phyloP scores from a whole-genome alignment of 2,113 vertebrate genomes.

The Trochalopteron elliotii region DNA sequence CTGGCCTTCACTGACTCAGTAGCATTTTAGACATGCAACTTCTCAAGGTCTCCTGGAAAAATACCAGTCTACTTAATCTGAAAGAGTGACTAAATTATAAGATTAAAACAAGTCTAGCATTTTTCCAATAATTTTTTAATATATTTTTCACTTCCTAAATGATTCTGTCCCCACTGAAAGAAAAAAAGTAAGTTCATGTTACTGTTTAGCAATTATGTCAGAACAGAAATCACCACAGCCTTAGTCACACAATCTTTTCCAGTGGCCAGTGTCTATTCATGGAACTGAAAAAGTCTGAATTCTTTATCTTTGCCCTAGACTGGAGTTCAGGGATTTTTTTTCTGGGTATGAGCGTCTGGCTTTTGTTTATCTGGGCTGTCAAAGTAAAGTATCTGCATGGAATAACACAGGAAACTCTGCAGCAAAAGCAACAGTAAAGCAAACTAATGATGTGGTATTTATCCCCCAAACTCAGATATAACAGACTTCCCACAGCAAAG shows the following conservation, averaged over 20 bases:
- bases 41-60: background rate
- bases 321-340: constrained; percentile 73
- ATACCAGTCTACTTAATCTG: background rate
- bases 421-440: constrained; percentile 51
- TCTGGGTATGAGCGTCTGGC: constrained; percentile 62
- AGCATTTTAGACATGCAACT: background rate
- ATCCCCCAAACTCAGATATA: constrained; percentile 21
- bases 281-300: constrained; percentile 57
- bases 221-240: background rate
- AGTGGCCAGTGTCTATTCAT: constrained; percentile 60
- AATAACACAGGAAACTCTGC: constrained; percentile 71
- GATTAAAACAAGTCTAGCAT: background rate
- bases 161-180: background rate
- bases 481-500: constrained; percentile 41
- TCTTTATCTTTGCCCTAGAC: constrained; percentile 74
- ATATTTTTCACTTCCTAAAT: background rate
- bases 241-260: constrained; percentile 57
- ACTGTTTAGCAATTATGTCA: constrained; percentile 15
- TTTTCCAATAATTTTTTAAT: background rate
- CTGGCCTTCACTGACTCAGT: background rate
- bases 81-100: background rate
- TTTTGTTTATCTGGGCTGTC: constrained; percentile 78
- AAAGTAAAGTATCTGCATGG: constrained; percentile 71
- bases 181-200: background rate
- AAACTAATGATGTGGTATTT: constrained; percentile 30